Evolutionary conservation across 2,888 invertebrate genomes (phyloP), one percentile per base, ranked within the genome.

Genomic region (Dryobota labecula): DNA sequence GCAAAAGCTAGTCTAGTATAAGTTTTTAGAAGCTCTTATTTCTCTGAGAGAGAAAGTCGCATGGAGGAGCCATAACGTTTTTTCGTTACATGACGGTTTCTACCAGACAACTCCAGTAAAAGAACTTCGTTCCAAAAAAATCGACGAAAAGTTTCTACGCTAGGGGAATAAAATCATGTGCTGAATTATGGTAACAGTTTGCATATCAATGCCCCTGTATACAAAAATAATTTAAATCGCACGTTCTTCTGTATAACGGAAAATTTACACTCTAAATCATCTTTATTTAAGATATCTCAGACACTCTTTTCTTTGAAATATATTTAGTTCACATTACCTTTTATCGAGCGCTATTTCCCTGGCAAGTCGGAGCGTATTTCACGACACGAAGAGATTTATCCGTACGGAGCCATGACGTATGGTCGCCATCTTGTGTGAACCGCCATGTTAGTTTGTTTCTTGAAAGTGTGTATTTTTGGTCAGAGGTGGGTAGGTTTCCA

Each of bases 321-420:
- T 51, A 75, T 58, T 76, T 45, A 68, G 33, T 43, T 76, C 8
- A 5, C 58, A 51, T 49, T 77, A 57, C 9, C 49, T 61, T 62
- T 78, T 70, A 74, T 74, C 30, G 57, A 51, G 2, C 33, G 43
- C 61, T 27, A 70, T 78, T 70, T 77, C 45, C 61, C n/a, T 45
- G 36, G 78, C 18, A 70, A 77, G 62, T 75, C 49, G 61, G 33
- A n/a, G 24, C 71, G 33, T 62, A 61, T 45, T 49, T 56, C 45
- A 61, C 43, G 56, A 38, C 30, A 41, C 30, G 18, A n/a, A 20
- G 20, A 61, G 74, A 74, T 74, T 62, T 75, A 78, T 78, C 43
- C 41, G 18, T n/a, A 33, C 13, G 51, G 70, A 45, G 4, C 24
- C 1, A n/a, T 57, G 38, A 78, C 24, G 24, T 62, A 70, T 33